These are phyloP conservation scores for Crotalus tigris DNA, from an alignment of 2,113 vertebrate genomes.

Conservation along the genomic window DNA sequence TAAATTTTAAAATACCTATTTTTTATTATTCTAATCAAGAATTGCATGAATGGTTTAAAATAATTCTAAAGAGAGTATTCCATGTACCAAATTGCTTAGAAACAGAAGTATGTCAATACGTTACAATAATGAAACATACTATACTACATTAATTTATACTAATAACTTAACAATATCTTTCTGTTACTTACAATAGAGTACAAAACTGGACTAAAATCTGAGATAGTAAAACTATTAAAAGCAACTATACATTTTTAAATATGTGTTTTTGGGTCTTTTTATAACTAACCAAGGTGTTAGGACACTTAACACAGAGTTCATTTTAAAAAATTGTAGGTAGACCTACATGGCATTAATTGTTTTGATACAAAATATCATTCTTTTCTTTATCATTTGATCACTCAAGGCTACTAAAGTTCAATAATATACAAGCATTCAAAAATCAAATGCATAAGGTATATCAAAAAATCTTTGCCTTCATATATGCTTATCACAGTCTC, in stretches of 20 bases:
- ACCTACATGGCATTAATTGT: background rate
- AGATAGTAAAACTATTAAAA: background rate
- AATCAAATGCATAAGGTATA: background rate
- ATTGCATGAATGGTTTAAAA: conserved; percentile 1
- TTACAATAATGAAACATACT: background rate
- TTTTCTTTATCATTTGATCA: background rate
- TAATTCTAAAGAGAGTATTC: conserved; percentile 18
- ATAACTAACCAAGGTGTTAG: background rate
- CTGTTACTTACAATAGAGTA: background rate
- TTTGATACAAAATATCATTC: background rate
- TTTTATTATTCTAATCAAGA: background rate
- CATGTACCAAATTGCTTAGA: background rate
- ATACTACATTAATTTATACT: background rate
- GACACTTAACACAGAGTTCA: background rate
- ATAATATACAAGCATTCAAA: background rate
- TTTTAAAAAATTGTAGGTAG: background rate
- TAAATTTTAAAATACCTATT: background rate
- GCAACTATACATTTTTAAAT: background rate
- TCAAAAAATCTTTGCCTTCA: background rate
- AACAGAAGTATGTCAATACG: background rate
- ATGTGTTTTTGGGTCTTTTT: background rate
- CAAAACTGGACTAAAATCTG: background rate
- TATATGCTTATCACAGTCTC: background rate
- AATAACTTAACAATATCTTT: background rate
- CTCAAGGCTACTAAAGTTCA: background rate